phyloP scores from a whole-genome alignment of 1,140 invertebrate genomes.

The Chlorops oryzae region DNA sequence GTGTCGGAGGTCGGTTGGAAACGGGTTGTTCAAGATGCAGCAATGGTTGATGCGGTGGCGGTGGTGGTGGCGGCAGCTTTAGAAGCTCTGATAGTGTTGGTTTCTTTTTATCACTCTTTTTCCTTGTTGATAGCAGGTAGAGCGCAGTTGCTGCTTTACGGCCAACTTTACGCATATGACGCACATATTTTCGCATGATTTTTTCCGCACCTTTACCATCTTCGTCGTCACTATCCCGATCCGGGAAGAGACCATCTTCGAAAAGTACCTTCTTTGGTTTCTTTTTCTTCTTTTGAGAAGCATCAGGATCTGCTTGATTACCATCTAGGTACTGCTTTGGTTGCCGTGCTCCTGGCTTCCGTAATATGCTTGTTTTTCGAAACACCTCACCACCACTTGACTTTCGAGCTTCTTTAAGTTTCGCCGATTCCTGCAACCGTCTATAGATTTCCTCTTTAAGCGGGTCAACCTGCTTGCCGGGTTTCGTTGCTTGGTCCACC shows the following conservation, averaged over 20 bases:
- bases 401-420: neutral
- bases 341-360: too few species aligned
- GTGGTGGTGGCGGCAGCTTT: slow-evolving; percentile 15
- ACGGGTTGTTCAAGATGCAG: slow-evolving; percentile 14
- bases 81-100: slow-evolving; percentile 10
- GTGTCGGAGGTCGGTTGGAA: slow-evolving; percentile 12
- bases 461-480: neutral
- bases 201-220: slow-evolving; percentile 27
- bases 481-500: neutral
- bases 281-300: too few species aligned
- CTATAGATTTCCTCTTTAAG: neutral
- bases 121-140: neutral
- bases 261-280: slow-evolving; percentile 40
- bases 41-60: slow-evolving; percentile 6
- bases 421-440: neutral
- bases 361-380: too few species aligned
- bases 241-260: slow-evolving; percentile 36
- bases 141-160: slow-evolving; percentile 3
- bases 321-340: neutral
- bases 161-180: slow-evolving; percentile 10
- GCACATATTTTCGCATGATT: slow-evolving; percentile 11
- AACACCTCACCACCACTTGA: too few species aligned
- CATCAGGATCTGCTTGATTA: too few species aligned
- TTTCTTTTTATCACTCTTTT: neutral
- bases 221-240: slow-evolving; percentile 36